These are phyloP conservation scores for Struthio camelus DNA, from an alignment of 2,113 vertebrate genomes.

Conservation along the genomic window DNA sequence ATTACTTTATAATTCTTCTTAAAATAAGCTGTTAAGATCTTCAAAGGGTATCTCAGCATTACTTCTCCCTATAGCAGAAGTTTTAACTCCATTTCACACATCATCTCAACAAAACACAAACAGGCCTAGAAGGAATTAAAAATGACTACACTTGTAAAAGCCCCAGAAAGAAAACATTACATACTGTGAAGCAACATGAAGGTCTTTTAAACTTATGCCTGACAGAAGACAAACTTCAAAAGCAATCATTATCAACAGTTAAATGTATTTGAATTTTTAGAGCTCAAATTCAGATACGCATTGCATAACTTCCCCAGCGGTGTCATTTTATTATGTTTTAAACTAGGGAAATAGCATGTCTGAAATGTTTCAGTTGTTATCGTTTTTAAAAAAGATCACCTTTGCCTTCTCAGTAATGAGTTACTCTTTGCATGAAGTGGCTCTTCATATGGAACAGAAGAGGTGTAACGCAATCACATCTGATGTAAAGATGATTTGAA, in stretches of 20 bases:
- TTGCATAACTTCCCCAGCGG: neutral
- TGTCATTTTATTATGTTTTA: conserved; percentile 37
- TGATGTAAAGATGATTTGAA: conserved; percentile 66
- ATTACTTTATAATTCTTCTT: neutral
- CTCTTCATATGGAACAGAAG: conserved; percentile 48
- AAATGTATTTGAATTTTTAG: conserved; percentile 3
- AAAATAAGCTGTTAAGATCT: conserved; percentile 17
- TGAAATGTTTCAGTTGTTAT: conserved; percentile 43
- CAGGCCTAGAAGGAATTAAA: conserved; percentile 40
- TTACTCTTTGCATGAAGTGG: conserved; percentile 33
- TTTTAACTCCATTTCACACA: conserved; percentile 41
- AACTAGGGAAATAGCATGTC: conserved; percentile 25
- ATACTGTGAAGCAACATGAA: conserved; percentile 2
- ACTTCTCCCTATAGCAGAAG: neutral
- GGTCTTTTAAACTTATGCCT: conserved; percentile 9
- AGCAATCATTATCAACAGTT: conserved; percentile 27
- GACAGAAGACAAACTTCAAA: conserved; percentile 56
- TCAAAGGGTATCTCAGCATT: conserved; percentile 28
- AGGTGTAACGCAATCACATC: conserved; percentile 39
- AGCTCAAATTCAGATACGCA: conserved; percentile 22
- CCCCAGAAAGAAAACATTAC: conserved; percentile 29
- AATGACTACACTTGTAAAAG: neutral
- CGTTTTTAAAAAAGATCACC: neutral
- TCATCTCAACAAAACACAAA: conserved; percentile 20
- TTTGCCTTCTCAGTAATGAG: conserved; percentile 50